These are phyloP conservation scores for Lasioglossum morio DNA, from an alignment of 2,888 invertebrate species.

Conservation along the genomic window DNA sequence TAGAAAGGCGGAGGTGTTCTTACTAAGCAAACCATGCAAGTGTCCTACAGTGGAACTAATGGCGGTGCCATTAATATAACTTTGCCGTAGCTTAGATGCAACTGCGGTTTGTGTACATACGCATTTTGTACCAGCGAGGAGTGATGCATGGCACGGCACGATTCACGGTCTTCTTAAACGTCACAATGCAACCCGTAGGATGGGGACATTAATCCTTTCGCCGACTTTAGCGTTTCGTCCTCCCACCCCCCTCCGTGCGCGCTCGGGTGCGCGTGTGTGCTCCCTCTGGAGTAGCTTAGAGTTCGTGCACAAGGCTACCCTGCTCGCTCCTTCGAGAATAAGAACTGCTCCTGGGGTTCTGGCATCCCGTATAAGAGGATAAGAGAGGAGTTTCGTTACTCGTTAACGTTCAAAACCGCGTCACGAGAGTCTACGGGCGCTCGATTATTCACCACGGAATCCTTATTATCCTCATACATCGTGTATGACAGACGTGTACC, in stretches of 20 bases:
- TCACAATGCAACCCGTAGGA: slow-evolving; percentile 69
- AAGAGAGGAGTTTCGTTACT: slow-evolving; percentile 62
- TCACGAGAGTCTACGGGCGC: slow-evolving; percentile 25
- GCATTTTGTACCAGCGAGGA: slow-evolving; percentile 52
- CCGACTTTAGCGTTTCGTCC: slow-evolving; percentile 57
- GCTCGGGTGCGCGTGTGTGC: background rate
- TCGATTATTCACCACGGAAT: slow-evolving; percentile 50
- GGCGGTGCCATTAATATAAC: slow-evolving; percentile 73
- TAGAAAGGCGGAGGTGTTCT: slow-evolving; percentile 45
- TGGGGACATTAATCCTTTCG: slow-evolving; percentile 71
- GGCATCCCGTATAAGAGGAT: slow-evolving; percentile 59
- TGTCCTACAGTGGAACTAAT: slow-evolving; percentile 72
- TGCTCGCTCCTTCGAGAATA: slow-evolving; percentile 18
- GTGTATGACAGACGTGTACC: slow-evolving; percentile 20
- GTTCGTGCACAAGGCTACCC: slow-evolving; percentile 9
- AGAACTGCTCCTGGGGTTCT: slow-evolving; percentile 29
- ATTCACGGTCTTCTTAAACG: slow-evolving; percentile 66
- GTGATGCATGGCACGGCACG: slow-evolving; percentile 69
- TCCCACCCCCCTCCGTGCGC: slow-evolving; percentile 10
- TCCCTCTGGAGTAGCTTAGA: slow-evolving; percentile 51
- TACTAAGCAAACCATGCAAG: slow-evolving; percentile 60
- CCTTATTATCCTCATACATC: slow-evolving; percentile 32
- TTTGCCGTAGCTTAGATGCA: slow-evolving; percentile 70
- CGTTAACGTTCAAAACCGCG: slow-evolving; percentile 53
- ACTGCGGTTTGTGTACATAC: slow-evolving; percentile 66